Conservation (phyloP, 1,140 invertebrate species). For the Prorops nasuta region DNA sequence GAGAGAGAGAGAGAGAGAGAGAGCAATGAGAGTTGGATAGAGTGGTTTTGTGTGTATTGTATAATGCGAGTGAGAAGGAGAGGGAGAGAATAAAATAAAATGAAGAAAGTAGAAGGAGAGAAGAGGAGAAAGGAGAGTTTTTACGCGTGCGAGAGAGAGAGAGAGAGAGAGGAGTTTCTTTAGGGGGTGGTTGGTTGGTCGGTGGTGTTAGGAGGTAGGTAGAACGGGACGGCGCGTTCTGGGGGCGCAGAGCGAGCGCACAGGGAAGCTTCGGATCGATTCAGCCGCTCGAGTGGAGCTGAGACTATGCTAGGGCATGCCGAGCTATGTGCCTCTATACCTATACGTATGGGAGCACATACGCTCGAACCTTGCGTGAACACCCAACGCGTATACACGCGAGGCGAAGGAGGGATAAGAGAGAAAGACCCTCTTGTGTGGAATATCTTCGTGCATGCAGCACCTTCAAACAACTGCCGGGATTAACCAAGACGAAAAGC, state of each 20-base stretch:
- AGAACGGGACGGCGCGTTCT: slow-evolving; percentile 23
- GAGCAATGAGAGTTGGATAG: too few relatives aligned
- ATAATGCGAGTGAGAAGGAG: too few relatives aligned
- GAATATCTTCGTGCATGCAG: too few relatives aligned
- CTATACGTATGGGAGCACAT: not conserved
- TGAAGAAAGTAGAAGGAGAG: too few relatives aligned
- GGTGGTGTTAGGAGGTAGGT: slow-evolving; percentile 16
- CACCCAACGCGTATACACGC: not conserved
- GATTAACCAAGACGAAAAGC: not conserved
- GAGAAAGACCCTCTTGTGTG: too few relatives aligned
- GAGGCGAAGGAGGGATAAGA: not conserved
- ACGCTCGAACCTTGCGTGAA: slow-evolving; percentile 5
- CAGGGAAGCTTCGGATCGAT: slow-evolving; percentile 46
- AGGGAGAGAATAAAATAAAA: too few relatives aligned
- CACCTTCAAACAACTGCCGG: too few relatives aligned
- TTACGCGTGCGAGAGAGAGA: slow-evolving; percentile 14
- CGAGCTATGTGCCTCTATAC: slow-evolving; percentile 4
- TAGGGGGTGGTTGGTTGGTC: slow-evolving; percentile 14
- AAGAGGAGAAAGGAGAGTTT: too few relatives aligned
- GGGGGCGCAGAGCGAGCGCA: slow-evolving; percentile 27
- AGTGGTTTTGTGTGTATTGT: too few relatives aligned
- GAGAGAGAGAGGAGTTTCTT: slow-evolving; percentile 12
- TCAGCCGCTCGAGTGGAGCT: slow-evolving; percentile 53
- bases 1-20: too few relatives aligned
- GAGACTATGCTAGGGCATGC: slow-evolving; percentile 40